phyloP scores from a whole-genome alignment of 2,888 invertebrate genomes.

The Prenolepis imparis region DNA sequence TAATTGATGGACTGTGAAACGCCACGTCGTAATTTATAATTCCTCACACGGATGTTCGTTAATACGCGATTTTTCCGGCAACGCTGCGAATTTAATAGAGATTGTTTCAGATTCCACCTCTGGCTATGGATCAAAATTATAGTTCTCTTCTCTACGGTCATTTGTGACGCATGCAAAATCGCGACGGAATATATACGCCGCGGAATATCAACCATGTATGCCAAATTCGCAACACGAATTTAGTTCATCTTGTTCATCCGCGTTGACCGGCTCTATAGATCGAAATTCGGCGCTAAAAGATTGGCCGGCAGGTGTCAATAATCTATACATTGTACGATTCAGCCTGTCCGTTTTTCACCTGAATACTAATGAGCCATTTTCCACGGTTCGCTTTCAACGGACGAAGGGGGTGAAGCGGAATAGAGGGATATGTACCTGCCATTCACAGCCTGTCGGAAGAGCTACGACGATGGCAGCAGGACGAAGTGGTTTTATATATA shows the following conservation, averaged over 20 bases:
- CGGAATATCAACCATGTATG: slow-evolving; percentile 34
- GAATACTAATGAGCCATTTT: slow-evolving; percentile 70
- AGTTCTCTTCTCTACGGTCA: slow-evolving; percentile 32
- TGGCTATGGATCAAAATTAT: slow-evolving; percentile 47
- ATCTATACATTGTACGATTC: slow-evolving; percentile 50
- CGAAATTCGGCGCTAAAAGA: slow-evolving; percentile 52
- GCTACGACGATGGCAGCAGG: slow-evolving; percentile 28
- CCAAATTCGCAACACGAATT: slow-evolving; percentile 48
- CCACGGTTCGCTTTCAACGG: slow-evolving; percentile 51
- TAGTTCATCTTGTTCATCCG: slow-evolving; percentile 34
- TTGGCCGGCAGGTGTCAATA: slow-evolving; percentile 60
- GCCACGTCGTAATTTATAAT: slow-evolving; percentile 7
- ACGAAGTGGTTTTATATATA: slow-evolving; percentile 31
- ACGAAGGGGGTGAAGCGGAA: slow-evolving; percentile 60
- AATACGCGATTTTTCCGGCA: slow-evolving; percentile 21
- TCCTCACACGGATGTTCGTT: slow-evolving; percentile 3
- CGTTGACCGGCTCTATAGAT: slow-evolving; percentile 16
- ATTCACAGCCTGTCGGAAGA: slow-evolving; percentile 63
- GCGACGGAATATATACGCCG: slow-evolving; percentile 24
- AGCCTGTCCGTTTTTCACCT: slow-evolving; percentile 57
- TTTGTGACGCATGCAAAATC: slow-evolving; percentile 43
- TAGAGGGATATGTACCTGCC: slow-evolving; percentile 63
- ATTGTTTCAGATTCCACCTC: slow-evolving; percentile 40
- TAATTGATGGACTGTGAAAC: slow-evolving; percentile 35
- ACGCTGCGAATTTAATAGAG: slow-evolving; percentile 29